Conservation (phyloP, 2,113 vertebrate genomes). For the Pseudorectes ferrugineus region DNA sequence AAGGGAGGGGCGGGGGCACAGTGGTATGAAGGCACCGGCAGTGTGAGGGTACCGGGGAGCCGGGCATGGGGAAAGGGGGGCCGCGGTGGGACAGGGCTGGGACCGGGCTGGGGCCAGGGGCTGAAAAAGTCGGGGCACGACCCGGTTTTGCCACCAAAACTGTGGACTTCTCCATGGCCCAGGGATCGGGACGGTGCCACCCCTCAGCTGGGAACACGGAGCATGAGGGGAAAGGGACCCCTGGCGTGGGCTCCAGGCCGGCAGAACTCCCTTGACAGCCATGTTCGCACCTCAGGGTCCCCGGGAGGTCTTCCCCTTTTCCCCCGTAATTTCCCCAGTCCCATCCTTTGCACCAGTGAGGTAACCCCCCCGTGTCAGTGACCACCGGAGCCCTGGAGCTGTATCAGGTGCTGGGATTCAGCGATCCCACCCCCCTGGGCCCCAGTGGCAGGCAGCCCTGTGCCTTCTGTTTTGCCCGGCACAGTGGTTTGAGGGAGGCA, state of each 20-base stretch:
- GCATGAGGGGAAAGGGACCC: not conserved
- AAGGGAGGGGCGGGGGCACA: not conserved
- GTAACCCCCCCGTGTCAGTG: not conserved
- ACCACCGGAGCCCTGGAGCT: accelerated
- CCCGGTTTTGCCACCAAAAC: not conserved
- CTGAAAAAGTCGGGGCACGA: not conserved
- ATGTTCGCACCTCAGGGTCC: not conserved
- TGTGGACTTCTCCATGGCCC: no score
- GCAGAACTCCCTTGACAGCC: not conserved
- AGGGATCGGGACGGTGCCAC: not conserved
- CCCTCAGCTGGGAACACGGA: not conserved
- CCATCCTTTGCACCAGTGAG: not conserved
- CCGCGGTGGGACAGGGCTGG: not conserved
- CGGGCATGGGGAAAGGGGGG: not conserved
- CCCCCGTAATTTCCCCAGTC: not conserved
- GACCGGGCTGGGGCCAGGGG: not conserved
- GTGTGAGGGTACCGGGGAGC: not conserved
- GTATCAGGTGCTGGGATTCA: not conserved
- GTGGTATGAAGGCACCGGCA: not conserved
- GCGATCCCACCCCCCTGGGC: not conserved
- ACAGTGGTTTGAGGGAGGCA: not conserved
- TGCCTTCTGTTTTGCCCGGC: not conserved
- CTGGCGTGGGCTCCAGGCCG: not conserved
- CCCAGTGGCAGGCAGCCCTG: not conserved
- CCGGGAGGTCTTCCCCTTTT: not conserved